Evolutionary conservation across 1,140 invertebrate genomes (phyloP).

Genomic region (Pogonomyrmex californicus): DNA sequence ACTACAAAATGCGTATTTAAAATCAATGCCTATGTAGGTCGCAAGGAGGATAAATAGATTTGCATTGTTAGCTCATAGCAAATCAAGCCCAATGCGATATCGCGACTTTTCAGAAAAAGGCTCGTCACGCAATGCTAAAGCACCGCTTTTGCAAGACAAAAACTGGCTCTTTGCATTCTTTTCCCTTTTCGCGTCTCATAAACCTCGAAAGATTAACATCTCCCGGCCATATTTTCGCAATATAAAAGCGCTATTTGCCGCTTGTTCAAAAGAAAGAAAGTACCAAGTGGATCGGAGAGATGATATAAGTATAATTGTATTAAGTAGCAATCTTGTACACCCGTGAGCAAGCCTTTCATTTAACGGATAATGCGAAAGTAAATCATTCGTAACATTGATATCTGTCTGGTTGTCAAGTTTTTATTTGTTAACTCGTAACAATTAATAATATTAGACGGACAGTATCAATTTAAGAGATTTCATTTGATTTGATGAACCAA

Average conservation of each 20-base stretch:
- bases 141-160: background rate
- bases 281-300: constrained; percentile 8
- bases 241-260: constrained; percentile 1
- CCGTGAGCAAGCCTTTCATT: constrained; percentile 36
- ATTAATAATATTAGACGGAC: constrained; percentile 27
- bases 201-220: constrained; percentile 29
- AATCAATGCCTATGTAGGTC: constrained; percentile 39
- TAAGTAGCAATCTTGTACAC: constrained; percentile 9
- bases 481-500: background rate
- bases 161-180: background rate
- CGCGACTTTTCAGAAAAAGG: background rate
- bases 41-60: constrained; percentile 26
- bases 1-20: constrained; percentile 62
- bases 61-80: background rate
- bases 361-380: constrained; percentile 33
- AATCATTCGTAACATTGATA: constrained; percentile 13
- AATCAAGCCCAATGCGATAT: background rate
- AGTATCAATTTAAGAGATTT: constrained; percentile 7
- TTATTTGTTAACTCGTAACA: background rate
- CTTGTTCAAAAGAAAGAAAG: constrained; percentile 35
- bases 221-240: background rate
- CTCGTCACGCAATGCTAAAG: background rate
- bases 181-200: background rate
- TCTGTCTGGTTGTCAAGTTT: background rate
- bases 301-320: constrained; percentile 42